Base-by-base conservation (phyloP, 2,888 invertebrate genomes). In the Epinotia bilunana region DNA sequence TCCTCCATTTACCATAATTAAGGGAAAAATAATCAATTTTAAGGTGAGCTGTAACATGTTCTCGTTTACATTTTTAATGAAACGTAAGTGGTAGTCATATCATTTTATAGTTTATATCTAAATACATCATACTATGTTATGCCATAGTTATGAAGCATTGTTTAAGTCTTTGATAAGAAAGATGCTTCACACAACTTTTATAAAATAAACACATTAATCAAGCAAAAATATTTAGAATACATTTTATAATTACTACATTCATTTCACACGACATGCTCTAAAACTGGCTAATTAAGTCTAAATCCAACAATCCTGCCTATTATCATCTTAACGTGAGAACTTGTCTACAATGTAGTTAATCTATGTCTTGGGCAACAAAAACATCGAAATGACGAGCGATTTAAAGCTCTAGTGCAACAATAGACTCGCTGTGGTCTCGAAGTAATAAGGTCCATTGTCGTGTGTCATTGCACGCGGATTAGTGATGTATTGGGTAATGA, bases 311-410 rank as follows among this genome's bases (percentile, higher is more conserved):
- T 55, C 43, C 39, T 60, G 33, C 58, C 55, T 53, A 67, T 67
- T 61, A 73, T 67, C 18, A 60, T 23, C 23, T 69, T 64, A 73
- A 64, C 74, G 69, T 74, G 74, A 33, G 74, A 74, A 69, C 74
- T 46, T 16, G 13, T 58, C 68, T 58, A 69, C 63, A 62, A 39
- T 74, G 62, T 70, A 49, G 28, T 58, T 74, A 58, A 74, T 74
- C 74, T 74, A 74, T 7, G 49, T 33, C 58, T 74, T 74, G 74
- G 39, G 74, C 46, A 74, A 74, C 69, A 57, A 72, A 68, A 43
- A 62, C 65, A 46, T 72, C 46, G n/a, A 68, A 70, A 60, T 70
- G 63, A 74, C 74, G 69, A 20, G 58, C 69, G 69, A 74, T 74
- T 74, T 57, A 20, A 28, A 49, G 57, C 58, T 58, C 69, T 74